phyloP scores from a whole-genome alignment of 2,888 invertebrate species.

The Scelioninae gen. 1 region DNA sequence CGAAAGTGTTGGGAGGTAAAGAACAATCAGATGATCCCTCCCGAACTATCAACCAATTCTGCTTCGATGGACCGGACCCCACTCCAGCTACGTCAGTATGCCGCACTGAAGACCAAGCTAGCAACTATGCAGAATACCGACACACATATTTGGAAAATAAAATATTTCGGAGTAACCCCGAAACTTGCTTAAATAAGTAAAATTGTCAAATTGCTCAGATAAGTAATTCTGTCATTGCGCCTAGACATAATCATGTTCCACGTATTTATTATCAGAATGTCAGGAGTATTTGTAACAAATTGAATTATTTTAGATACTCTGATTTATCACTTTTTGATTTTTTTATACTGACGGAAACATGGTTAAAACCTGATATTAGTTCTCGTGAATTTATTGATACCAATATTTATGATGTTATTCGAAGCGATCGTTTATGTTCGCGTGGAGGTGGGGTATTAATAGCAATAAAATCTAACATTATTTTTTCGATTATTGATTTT shows the following conservation, averaged over 20 bases:
- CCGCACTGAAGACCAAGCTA: background rate
- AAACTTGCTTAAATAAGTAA: too few species aligned
- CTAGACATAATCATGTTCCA: background rate
- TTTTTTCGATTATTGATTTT: too few species aligned
- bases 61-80: conserved; percentile 2
- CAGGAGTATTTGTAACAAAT: conserved; percentile 3
- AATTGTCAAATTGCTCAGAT: background rate
- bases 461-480: too few species aligned
- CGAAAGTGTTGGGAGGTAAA: background rate
- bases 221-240: background rate
- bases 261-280: conserved; percentile 5
- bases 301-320: background rate
- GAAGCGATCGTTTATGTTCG: too few species aligned
- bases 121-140: background rate
- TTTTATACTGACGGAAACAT: conserved; percentile 53
- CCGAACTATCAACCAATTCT: background rate
- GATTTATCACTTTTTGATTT: background rate
- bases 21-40: background rate
- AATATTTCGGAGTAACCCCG: background rate
- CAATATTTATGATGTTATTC: background rate
- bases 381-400: background rate
- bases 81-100: background rate
- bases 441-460: too few species aligned
- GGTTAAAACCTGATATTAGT: conserved; percentile 3
- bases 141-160: background rate